Evolutionary conservation across 2,888 invertebrate species (phyloP).

Genomic region (Xestia rhomboidea): DNA sequence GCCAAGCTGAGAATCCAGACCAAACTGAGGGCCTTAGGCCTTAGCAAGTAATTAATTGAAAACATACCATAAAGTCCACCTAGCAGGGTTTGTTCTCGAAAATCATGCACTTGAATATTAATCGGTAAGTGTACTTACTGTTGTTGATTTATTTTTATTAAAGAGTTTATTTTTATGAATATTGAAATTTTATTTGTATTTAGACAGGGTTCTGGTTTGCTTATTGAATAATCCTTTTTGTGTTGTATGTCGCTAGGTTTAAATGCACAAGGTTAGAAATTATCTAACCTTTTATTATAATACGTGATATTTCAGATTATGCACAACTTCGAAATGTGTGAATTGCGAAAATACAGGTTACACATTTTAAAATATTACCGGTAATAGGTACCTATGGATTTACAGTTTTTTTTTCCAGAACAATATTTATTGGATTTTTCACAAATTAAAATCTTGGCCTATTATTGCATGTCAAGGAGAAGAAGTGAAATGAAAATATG

Average conservation of each 20-base stretch:
- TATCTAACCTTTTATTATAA: neutral
- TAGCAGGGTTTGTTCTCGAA: constrained; percentile 24
- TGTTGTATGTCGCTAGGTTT: no score
- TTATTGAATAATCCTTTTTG: neutral
- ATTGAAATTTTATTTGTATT: neutral
- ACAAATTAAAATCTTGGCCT: neutral
- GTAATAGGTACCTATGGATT: no score
- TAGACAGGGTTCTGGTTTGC: neutral
- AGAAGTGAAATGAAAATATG: neutral
- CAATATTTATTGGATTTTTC: no score
- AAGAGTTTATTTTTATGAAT: constrained; percentile 25
- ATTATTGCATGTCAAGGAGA: neutral
- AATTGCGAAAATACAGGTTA: neutral
- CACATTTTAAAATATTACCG: no score
- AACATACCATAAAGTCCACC: neutral
- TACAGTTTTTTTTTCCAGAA: no score
- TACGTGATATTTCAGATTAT: neutral
- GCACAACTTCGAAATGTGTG: neutral
- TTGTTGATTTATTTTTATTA: constrained; percentile 10
- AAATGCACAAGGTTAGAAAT: neutral
- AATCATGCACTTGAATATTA: constrained; percentile 26
- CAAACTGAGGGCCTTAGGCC: constrained; percentile 73
- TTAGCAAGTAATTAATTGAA: constrained; percentile 65
- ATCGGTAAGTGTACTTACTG: constrained; percentile 17
- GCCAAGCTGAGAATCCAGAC: constrained; percentile 80